These are phyloP conservation scores for Mystacornis crossleyi DNA, from an alignment of 2,113 vertebrate genomes.

Conservation along the genomic window DNA sequence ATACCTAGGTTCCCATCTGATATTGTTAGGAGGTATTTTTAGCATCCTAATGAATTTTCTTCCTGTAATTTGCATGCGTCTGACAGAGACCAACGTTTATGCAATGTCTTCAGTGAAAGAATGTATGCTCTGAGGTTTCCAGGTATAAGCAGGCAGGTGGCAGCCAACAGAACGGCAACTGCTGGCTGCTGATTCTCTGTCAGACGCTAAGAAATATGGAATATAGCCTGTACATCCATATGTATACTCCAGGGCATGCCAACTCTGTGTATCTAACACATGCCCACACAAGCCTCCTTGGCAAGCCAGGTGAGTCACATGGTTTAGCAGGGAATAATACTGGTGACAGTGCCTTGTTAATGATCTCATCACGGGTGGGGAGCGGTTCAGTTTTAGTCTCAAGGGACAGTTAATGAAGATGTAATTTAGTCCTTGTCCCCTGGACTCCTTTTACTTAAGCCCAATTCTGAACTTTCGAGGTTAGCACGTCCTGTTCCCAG, in stretches of 20 bases:
- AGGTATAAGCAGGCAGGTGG: background rate
- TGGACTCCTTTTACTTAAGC: background rate
- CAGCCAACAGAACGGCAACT: background rate
- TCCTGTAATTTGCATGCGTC: background rate
- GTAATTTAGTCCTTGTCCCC: background rate
- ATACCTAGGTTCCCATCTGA: background rate
- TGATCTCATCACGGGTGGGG: background rate
- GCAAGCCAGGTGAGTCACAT: background rate
- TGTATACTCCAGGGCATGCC: background rate
- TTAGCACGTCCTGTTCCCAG: background rate
- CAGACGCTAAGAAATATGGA: background rate
- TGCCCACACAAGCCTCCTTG: accelerated
- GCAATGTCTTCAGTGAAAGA: background rate
- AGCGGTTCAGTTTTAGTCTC: background rate
- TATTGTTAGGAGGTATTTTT: background rate
- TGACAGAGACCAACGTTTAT: background rate
- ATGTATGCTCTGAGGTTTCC: background rate
- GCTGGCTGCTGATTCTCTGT: background rate
- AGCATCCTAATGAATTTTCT: constrained; percentile 11
- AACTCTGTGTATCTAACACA: background rate
- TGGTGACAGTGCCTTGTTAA: background rate
- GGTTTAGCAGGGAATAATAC: background rate
- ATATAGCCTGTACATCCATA: background rate
- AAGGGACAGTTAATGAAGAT: background rate
- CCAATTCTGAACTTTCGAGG: accelerated